A percentile compares a stretch with the other conserved stretches of the same genome.
These are phyloP conservation scores for Saxidomus purpurata DNA, from an alignment of 1,140 invertebrate species.

Conservation along the genomic window DNA sequence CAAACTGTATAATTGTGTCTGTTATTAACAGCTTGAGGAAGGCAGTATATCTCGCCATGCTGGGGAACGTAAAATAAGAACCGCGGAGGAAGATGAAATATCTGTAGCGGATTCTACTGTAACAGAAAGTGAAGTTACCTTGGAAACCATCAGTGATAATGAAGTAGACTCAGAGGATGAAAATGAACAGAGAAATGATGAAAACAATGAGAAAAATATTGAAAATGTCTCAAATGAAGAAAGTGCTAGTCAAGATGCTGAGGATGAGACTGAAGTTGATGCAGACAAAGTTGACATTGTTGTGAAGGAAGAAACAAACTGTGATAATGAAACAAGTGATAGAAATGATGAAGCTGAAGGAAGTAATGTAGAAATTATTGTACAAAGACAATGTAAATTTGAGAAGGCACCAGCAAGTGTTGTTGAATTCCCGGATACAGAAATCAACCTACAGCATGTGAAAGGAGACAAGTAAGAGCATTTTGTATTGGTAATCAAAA, in stretches of 20 bases:
- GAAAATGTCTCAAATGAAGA: constrained; percentile 57
- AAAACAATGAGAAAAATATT: constrained; percentile 82
- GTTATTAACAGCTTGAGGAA: constrained; percentile 83
- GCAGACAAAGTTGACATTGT: constrained; percentile 11
- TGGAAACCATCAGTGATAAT: constrained; percentile 66
- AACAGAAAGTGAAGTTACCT: constrained; percentile 73
- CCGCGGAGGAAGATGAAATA: constrained; percentile 81
- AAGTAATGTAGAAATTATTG: neutral
- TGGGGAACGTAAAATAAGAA: constrained; percentile 85
- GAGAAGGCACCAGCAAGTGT: constrained; percentile 45
- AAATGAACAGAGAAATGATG: constrained; percentile 71
- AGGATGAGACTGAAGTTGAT: constrained; percentile 54
- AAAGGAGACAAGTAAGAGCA: constrained; percentile 86
- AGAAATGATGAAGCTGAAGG: neutral
- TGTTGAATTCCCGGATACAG: constrained; percentile 88
- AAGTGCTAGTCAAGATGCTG: constrained; percentile 59
- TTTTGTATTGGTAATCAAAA: too few species aligned
- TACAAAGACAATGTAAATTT: neutral
- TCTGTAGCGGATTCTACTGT: constrained; percentile 75
- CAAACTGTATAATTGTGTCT: too few species aligned
- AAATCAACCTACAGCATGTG: constrained; percentile 86
- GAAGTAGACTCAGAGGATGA: constrained; percentile 72
- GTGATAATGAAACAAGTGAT: constrained; percentile 25
- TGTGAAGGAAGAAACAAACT: constrained; percentile 5
- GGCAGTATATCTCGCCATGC: constrained; percentile 84